These are phyloP conservation scores for Cyanoramphus novaezelandiae DNA, from an alignment of 2,113 vertebrate species.

Conservation along the genomic window DNA sequence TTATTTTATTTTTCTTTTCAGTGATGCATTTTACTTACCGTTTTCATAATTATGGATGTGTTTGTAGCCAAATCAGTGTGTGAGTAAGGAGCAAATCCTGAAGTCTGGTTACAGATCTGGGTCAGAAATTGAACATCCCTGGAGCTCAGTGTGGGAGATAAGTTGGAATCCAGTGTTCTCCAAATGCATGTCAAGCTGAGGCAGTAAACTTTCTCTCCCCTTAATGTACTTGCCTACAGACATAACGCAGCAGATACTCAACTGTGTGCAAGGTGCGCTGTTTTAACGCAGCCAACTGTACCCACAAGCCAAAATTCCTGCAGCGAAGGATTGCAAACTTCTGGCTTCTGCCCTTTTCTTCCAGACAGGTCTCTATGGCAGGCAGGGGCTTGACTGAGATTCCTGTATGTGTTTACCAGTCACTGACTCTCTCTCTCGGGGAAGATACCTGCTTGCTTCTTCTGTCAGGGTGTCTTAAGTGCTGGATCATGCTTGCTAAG, in stretches of 20 bases:
- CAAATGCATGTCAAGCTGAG: background rate
- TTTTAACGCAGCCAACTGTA: conserved; percentile 9
- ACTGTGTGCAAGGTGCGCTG: background rate
- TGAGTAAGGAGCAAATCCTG: background rate
- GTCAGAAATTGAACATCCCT: background rate
- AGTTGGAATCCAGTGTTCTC: background rate
- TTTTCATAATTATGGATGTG: background rate
- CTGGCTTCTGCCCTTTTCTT: background rate
- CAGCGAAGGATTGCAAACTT: background rate
- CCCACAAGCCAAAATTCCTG: conserved; percentile 26
- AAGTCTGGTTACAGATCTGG: background rate
- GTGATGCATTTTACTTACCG: no score
- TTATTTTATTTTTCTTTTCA: background rate
- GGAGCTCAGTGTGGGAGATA: background rate
- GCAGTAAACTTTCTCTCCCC: background rate
- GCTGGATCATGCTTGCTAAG: background rate
- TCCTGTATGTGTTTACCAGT: conserved; percentile 5
- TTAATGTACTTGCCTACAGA: background rate
- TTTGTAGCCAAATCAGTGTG: background rate
- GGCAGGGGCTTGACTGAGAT: background rate
- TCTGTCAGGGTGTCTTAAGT: background rate
- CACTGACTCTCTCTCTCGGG: background rate
- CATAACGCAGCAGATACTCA: background rate
- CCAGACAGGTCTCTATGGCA: background rate
- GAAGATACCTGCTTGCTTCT: background rate